phyloP scores from a whole-genome alignment of 2,113 vertebrate species.

The Neogale vison region DNA sequence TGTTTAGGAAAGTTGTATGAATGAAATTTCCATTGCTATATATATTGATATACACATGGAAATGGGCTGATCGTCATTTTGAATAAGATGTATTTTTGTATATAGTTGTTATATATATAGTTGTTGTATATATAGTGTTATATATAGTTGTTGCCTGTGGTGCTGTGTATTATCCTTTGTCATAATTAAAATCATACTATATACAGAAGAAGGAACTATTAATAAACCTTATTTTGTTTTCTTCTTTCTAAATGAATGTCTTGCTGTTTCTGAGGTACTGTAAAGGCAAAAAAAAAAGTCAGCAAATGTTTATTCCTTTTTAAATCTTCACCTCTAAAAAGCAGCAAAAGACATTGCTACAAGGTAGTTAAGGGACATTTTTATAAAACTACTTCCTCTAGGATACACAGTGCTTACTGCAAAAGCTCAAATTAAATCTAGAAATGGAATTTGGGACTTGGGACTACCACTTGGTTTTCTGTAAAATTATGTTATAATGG shows the following conservation, averaged over 20 bases:
- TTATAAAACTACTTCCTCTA: constrained; percentile 7
- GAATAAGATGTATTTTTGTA: not conserved
- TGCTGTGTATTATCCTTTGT: not conserved
- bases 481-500: not conserved
- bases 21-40: not conserved
- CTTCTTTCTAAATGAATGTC: not conserved
- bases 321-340: constrained; percentile 1
- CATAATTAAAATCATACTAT: not conserved
- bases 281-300: not conserved
- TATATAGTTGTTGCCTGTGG: not conserved
- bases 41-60: not conserved
- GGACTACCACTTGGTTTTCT: not conserved
- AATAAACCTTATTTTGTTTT: not conserved
- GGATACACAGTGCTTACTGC: not conserved
- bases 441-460: constrained; percentile 14
- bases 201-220: not conserved
- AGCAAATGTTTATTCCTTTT: not conserved
- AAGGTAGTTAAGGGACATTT: not conserved
- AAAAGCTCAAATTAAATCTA: not conserved
- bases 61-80: not conserved
- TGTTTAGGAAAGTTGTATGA: not conserved
- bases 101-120: not conserved
- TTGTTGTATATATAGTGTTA: not conserved
- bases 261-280: not conserved
- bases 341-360: not conserved